phyloP scores from a whole-genome alignment of 53 echinoderm and acorn worm species.

The Zoroaster sp. region DNA sequence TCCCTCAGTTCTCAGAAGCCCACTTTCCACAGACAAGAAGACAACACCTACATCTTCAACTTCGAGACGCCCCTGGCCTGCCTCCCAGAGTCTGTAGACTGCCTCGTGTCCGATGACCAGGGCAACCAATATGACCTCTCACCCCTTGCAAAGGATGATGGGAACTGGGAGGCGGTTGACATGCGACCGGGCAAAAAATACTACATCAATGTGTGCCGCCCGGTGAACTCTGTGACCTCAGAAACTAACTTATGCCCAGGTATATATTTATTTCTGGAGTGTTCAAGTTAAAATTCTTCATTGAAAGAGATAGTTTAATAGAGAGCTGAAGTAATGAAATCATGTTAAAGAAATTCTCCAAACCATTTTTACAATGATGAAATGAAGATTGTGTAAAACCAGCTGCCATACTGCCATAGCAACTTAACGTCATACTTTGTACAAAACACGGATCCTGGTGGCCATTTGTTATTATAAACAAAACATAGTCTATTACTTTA shows the following conservation, averaged over 20 bases:
- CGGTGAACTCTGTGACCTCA: conserved; percentile 69
- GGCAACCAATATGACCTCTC: conserved; percentile 96
- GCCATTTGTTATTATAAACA: too few species aligned
- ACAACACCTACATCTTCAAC: conserved; percentile 73
- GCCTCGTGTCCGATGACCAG: conserved; percentile 75
- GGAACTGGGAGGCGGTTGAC: conserved; percentile 96
- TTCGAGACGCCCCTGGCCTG: conserved; percentile 94
- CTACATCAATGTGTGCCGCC: conserved; percentile 94
- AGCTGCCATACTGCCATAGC: too few species aligned
- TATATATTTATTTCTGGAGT: too few species aligned
- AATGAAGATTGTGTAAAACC: too few species aligned
- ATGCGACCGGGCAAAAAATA: conserved; percentile 69
- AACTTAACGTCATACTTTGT: too few species aligned
- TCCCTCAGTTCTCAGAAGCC: conserved; percentile 47
- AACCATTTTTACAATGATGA: too few species aligned
- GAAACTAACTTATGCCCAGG: conserved; percentile 76
- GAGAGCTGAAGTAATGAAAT: too few species aligned
- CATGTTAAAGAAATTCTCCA: too few species aligned
- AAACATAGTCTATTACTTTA: too few species aligned
- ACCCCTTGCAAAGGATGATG: conserved; percentile 77
- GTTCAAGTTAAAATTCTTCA: too few species aligned
- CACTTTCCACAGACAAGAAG: conserved; percentile 70
- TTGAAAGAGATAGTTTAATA: too few species aligned
- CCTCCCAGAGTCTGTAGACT: conserved; percentile 94
- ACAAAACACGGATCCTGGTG: too few species aligned